Evolutionary conservation across 2,888 invertebrate species (phyloP).

Genomic region (Drosophila conformis): DNA sequence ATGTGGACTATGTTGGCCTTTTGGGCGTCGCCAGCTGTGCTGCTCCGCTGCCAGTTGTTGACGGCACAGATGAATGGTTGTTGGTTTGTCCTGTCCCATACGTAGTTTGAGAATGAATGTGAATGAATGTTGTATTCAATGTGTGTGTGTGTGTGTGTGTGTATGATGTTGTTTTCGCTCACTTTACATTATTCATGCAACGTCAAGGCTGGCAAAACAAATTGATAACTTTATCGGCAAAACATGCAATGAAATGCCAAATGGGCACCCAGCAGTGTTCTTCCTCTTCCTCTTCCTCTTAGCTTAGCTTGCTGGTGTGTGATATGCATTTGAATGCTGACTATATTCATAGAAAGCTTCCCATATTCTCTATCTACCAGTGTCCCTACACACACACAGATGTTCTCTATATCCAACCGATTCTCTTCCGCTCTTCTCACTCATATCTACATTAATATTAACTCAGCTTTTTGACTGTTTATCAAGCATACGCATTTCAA

Average conservation of each 20-base stretch:
- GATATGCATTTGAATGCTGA: conserved; percentile 68
- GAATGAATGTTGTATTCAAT: conserved; percentile 11
- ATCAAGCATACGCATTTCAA: conserved; percentile 55
- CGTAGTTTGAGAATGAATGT: conserved; percentile 20
- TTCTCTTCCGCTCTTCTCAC: no score
- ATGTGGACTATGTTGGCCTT: conserved; percentile 15
- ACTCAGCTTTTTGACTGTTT: conserved; percentile 8
- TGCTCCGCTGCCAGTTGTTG: conserved; percentile 44
- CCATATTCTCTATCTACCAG: conserved; percentile 2
- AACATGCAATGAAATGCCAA: conserved; percentile 82
- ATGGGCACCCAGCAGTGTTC: conserved; percentile 50
- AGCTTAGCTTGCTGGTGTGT: conserved; percentile 44
- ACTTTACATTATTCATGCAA: conserved; percentile 82
- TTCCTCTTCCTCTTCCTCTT: not conserved
- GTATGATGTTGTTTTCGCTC: conserved; percentile 34
- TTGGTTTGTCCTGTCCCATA: conserved; percentile 10
- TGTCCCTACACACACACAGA: not conserved
- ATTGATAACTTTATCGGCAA: conserved; percentile 84
- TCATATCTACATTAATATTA: conserved; percentile 1
- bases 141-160: conserved; percentile 9
- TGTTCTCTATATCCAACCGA: not conserved
- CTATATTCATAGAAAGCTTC: conserved; percentile 1
- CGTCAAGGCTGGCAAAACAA: conserved; percentile 82
- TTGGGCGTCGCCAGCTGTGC: conserved; percentile 62
- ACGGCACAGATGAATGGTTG: conserved; percentile 59